These are phyloP conservation scores for Alcedo atthis DNA, from an alignment of 2,797 vertebrate species.

Conservation along the genomic window DNA sequence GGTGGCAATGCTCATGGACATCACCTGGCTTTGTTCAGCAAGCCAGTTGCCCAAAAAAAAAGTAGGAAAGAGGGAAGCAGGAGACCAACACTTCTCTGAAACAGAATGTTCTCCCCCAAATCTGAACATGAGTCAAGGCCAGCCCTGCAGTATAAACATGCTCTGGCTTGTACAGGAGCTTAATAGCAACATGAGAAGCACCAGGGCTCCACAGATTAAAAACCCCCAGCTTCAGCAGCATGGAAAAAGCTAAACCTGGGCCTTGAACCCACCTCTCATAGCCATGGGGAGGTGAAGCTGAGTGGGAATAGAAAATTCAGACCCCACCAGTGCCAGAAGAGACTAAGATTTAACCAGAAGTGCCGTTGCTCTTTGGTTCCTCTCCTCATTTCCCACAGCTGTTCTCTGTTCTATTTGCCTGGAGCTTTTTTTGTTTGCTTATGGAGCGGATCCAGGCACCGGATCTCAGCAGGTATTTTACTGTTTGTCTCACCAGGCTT, in stretches of 20 bases:
- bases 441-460: rapidly evolving
- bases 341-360: not conserved
- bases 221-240: not conserved
- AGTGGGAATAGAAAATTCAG: not conserved
- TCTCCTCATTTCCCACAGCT: not conserved
- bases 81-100: not conserved
- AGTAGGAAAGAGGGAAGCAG: not conserved
- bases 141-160: not conserved
- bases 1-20: not conserved
- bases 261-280: not conserved
- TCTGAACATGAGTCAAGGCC: not conserved
- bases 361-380: not conserved
- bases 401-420: not conserved
- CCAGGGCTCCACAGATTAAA: not conserved
- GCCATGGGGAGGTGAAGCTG: not conserved
- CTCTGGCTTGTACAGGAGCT: not conserved
- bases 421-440: not conserved
- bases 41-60: not conserved
- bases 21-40: not conserved
- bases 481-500: slow-evolving; percentile 81
- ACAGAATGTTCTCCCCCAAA: not conserved
- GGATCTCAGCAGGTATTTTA: not conserved
- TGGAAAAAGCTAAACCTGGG: not conserved
- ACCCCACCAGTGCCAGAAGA: not conserved
- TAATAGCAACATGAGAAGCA: not conserved